phyloP scores from a whole-genome alignment of 2,797 vertebrate species.

The Anguilla pacifica region DNA sequence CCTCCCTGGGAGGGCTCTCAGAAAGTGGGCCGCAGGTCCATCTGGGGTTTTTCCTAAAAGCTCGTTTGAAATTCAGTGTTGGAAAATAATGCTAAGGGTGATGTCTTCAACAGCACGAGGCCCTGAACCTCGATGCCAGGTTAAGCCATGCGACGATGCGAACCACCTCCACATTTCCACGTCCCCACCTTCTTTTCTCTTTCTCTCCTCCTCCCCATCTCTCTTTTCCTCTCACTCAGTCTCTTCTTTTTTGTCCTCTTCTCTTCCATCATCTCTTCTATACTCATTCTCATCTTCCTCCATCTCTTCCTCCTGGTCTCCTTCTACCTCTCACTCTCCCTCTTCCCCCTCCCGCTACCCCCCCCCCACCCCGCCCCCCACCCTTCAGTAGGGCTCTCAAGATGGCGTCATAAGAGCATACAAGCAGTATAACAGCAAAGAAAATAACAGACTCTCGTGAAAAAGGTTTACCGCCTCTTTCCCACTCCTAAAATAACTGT shows the following conservation, averaged over 20 bases:
- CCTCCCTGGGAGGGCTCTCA: neutral
- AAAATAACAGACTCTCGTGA: neutral
- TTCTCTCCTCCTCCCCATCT: neutral
- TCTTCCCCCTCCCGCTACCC: too few species aligned
- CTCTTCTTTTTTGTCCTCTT: neutral
- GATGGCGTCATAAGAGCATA: neutral
- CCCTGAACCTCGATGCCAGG: neutral
- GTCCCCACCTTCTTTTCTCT: neutral
- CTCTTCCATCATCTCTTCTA: neutral
- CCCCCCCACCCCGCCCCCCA: too few species aligned
- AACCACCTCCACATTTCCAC: neutral
- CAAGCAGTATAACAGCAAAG: neutral
- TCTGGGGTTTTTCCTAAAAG: neutral
- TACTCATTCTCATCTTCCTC: neutral
- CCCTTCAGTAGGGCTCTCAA: neutral
- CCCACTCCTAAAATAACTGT: slow-evolving; percentile 15
- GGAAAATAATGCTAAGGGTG: neutral
- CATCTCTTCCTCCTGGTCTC: neutral
- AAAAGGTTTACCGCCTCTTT: neutral
- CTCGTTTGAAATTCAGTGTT: neutral
- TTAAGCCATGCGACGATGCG: neutral
- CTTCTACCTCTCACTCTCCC: too few species aligned
- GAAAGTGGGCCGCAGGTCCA: neutral
- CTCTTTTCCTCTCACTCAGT: too few species aligned
- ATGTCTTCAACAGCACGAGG: neutral